Evolutionary conservation across 2,113 vertebrate species (phyloP).

Genomic region (Prolemur simus): DNA sequence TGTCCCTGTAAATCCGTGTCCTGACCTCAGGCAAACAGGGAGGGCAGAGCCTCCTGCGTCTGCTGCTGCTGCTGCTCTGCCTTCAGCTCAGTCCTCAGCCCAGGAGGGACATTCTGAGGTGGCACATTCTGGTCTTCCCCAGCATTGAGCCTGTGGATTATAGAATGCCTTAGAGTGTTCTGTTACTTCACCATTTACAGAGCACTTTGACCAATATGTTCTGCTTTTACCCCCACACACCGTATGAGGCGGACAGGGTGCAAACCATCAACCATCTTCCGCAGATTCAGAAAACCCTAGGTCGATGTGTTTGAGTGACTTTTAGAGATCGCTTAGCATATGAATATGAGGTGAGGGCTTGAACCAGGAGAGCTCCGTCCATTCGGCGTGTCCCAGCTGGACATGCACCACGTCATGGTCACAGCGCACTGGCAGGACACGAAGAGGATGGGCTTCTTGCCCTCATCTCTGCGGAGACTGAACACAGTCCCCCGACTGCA

Average conservation of each 20-base stretch:
- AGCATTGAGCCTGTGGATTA: neutral
- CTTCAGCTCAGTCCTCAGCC: neutral
- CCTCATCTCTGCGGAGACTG: fast-evolving
- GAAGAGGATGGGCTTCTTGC: fast-evolving
- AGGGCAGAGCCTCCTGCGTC: neutral
- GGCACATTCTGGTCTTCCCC: neutral
- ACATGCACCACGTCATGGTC: fast-evolving
- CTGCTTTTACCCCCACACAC: neutral
- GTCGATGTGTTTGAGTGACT: neutral
- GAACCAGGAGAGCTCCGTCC: fast-evolving
- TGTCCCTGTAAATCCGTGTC: neutral
- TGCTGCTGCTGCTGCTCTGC: fast-evolving
- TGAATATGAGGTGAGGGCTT: fast-evolving
- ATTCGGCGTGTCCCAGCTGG: fast-evolving
- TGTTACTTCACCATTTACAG: neutral
- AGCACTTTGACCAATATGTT: neutral
- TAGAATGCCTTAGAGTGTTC: fast-evolving
- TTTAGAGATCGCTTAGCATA: neutral
- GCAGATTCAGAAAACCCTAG: neutral
- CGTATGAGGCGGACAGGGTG: neutral
- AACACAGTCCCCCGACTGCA: neutral
- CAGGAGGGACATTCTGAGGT: no score
- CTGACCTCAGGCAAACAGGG: neutral
- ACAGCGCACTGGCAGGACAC: fast-evolving
- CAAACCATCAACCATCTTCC: no score